Base-by-base conservation (phyloP, 35 echinoderm and acorn worm species). In the Ophioderma brevispina region DNA sequence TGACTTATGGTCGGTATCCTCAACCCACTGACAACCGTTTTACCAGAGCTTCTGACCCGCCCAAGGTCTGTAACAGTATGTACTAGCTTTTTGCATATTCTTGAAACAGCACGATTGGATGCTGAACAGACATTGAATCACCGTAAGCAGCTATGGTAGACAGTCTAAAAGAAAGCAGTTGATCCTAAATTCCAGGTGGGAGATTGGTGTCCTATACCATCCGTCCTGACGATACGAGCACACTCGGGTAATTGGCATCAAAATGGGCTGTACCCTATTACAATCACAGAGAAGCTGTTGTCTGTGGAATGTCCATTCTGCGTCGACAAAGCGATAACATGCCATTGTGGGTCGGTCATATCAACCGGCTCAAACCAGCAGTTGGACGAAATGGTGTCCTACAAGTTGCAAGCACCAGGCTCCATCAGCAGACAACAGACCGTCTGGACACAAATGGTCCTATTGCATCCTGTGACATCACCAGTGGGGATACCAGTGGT, bases 251-350 rank as follows among this genome's bases (percentile, higher is more conserved):
- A 85, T 35, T 50, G n/a, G 40, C 80, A n/a, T 81, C 81, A n/a
- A n/a, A n/a, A 75, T 85, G 81, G 89, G 19, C 34, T 14, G 89
- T 35, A 0, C 81, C 89, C 10, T 84, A 77, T 46, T 85, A 84
- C 28, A 8, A 77, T 77, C 13, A 52, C 21, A 52, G n/a, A n/a
- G n/a, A n/a, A n/a, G n/a, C n/a, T n/a, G n/a, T n/a, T n/a, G n/a
- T n/a, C n/a, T n/a, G n/a, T n/a, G n/a, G n/a, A n/a, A n/a, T n/a
- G n/a, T n/a, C n/a, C n/a, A n/a, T n/a, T n/a, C n/a, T n/a, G n/a
- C n/a, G n/a, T n/a, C n/a, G n/a, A n/a, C n/a, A n/a, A n/a, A n/a
- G n/a, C n/a, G n/a, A n/a, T n/a, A n/a, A n/a, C n/a, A n/a, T n/a
- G n/a, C n/a, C n/a, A n/a, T n/a, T n/a, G n/a, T n/a, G n/a, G n/a